Evolutionary conservation across 2,113 vertebrate genomes (phyloP), one percentile per base, ranked within the genome.

Genomic region (Kryptolebias marmoratus): DNA sequence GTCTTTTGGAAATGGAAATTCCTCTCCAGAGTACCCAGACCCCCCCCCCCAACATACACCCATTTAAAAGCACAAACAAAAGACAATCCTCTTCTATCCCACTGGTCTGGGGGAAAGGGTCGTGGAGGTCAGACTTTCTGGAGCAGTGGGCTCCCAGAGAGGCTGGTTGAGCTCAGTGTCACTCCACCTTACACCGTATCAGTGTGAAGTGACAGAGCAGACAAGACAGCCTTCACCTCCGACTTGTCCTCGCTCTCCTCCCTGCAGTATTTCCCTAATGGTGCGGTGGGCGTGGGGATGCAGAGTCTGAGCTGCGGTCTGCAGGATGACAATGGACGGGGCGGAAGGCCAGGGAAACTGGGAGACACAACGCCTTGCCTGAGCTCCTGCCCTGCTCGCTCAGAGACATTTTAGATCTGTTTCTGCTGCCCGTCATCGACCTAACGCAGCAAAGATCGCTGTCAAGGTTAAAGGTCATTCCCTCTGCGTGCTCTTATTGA

Each of bases 141-240:
- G 68, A 75, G 80, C 84, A 80, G 85, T 88, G 84, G 75, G 68
- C 76, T 87, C 83, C 84, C 82, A 80, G 90, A 90, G 85, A 79
- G 75, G 59, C 65, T 39, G 75, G 82, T 65, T 67, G 74, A 82
- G 90, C 82, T 91, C 86, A 87, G 88, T 88, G 91, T 92, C 91
- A 91, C 87, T 90, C 88, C 72, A 50, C 80, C 89, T 88, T 80
- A 87, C 66, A 90, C 87, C 82, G 86, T 90, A 90, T 90, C 88
- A 91, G 83, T 81, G 67, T 92, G 90, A 91, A 88, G 86, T 90
- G 89, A 90, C 87, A 88, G 82, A 72, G 83, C 75, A 79, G 82
- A 84, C 84, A 75, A 64, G 82, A 75, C 68, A 49, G 55, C 65
- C 68, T 58, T 16, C 71, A 53, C 58, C 66, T 57, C 39, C 61